phyloP scores from a whole-genome alignment of 2,888 invertebrate genomes.

The Prenolepis imparis region DNA sequence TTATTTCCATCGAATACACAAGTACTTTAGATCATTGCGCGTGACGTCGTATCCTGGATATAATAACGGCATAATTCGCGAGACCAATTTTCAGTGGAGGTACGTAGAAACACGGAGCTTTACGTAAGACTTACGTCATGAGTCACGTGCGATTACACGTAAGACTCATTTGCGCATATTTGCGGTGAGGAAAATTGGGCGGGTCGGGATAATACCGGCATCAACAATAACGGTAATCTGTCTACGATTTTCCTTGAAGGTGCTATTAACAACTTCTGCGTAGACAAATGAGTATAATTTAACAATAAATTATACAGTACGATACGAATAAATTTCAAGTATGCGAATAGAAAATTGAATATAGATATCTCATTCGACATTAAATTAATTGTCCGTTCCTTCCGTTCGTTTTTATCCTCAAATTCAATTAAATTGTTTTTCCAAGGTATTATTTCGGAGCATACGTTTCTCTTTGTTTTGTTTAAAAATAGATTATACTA shows the following conservation, averaged over 20 bases:
- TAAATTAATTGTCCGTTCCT: conserved; percentile 29
- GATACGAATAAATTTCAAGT: conserved; percentile 6
- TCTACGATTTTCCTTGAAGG: conserved; percentile 29
- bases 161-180: conserved; percentile 56
- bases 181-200: conserved; percentile 56
- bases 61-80: conserved; percentile 48
- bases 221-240: conserved; percentile 53
- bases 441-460: too few species aligned
- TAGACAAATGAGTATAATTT: background rate
- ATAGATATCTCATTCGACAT: background rate
- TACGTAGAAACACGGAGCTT: conserved; percentile 41
- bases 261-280: background rate
- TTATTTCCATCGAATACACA: background rate
- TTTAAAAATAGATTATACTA: conserved; percentile 11
- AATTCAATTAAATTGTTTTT: conserved; percentile 4
- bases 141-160: conserved; percentile 48
- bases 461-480: background rate
- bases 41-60: conserved; percentile 32
- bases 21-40: background rate
- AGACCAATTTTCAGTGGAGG: conserved; percentile 32
- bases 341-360: background rate
- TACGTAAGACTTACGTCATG: conserved; percentile 51
- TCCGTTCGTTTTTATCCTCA: background rate
- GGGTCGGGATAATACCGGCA: conserved; percentile 38
- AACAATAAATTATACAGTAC: background rate